Percentiles rank a stretch among this genome's conserved stretches.
Conservation (phyloP, 1,140 invertebrate species). For the Drosophila saltans region DNA sequence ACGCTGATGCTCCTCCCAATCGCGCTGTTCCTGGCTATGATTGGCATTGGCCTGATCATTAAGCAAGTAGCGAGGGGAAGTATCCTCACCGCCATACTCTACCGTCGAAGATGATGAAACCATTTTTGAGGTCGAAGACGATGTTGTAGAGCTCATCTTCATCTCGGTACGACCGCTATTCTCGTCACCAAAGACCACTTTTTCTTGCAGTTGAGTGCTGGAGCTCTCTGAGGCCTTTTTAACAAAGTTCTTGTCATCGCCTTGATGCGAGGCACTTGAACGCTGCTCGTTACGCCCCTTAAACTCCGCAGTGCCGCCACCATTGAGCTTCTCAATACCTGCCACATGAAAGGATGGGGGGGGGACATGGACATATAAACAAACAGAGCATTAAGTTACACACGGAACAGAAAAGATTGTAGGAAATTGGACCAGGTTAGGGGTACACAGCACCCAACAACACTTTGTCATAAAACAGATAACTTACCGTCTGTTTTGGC, state of each 20-base stretch:
- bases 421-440: slow-evolving; percentile 26
- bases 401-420: slow-evolving; percentile 40
- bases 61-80: slow-evolving; percentile 53
- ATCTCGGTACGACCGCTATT: slow-evolving; percentile 82
- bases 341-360: slow-evolving; percentile 16
- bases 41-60: slow-evolving; percentile 35
- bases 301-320: slow-evolving; percentile 86
- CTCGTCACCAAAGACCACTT: slow-evolving; percentile 85
- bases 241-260: slow-evolving; percentile 86
- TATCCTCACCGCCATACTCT: slow-evolving; percentile 57
- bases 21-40: slow-evolving; percentile 39
- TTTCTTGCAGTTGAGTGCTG: slow-evolving; percentile 85
- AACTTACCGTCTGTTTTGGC: slow-evolving; percentile 82
- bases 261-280: slow-evolving; percentile 85
- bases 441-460: slow-evolving; percentile 33
- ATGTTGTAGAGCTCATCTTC: slow-evolving; percentile 74
- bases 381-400: slow-evolving; percentile 42
- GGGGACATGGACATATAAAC: slow-evolving; percentile 59
- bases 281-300: slow-evolving; percentile 85
- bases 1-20: slow-evolving; percentile 45
- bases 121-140: slow-evolving; percentile 68
- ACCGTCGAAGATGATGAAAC: slow-evolving; percentile 71
- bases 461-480: not conserved
- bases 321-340: slow-evolving; percentile 86
- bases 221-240: slow-evolving; percentile 85